A percentile compares a stretch with the other conserved stretches of the same genome.
Evolutionary conservation across 2,888 invertebrate genomes (phyloP).

Genomic region (Teleiodes luculella): DNA sequence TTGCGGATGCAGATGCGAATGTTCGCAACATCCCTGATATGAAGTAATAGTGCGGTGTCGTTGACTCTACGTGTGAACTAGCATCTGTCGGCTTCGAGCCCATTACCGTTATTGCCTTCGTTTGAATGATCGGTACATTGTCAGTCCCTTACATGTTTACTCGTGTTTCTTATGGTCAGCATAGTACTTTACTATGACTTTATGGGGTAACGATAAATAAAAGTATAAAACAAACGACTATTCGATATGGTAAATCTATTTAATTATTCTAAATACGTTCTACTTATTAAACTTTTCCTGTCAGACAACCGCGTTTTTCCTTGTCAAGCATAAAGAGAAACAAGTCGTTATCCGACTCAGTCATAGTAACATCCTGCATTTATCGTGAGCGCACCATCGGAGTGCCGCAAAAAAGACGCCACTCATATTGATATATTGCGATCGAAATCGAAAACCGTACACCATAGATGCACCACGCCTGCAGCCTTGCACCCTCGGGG

Average conservation of each 20-base stretch:
- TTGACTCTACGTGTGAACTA: slow-evolving; percentile 48
- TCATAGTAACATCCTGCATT: slow-evolving; percentile 3
- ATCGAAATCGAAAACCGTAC: slow-evolving; percentile 3
- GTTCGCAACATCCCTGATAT: too few relatives aligned
- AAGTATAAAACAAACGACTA: too few relatives aligned
- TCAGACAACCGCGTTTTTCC: neutral
- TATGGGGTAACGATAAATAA: too few relatives aligned
- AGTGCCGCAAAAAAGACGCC: neutral
- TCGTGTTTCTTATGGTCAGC: neutral
- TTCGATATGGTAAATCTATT: neutral
- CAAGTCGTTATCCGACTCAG: slow-evolving; percentile 1
- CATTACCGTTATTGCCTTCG: slow-evolving; percentile 54
- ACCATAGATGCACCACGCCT: slow-evolving; percentile 9
- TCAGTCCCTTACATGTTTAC: slow-evolving; percentile 5
- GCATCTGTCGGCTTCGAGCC: slow-evolving; percentile 50
- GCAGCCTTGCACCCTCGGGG: slow-evolving; percentile 10
- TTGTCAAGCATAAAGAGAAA: neutral
- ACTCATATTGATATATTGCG: slow-evolving; percentile 10
- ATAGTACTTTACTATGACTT: too few relatives aligned
- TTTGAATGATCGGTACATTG: slow-evolving; percentile 29
- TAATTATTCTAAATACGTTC: neutral
- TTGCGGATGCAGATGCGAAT: too few relatives aligned
- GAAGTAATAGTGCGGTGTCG: slow-evolving; percentile 33
- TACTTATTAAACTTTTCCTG: neutral
- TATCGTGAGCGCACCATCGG: neutral